Percentiles rank a stretch among this genome's conserved stretches.
These are phyloP conservation scores for Chunga burmeisteri DNA, from an alignment of 2,113 vertebrate genomes.

Conservation along the genomic window DNA sequence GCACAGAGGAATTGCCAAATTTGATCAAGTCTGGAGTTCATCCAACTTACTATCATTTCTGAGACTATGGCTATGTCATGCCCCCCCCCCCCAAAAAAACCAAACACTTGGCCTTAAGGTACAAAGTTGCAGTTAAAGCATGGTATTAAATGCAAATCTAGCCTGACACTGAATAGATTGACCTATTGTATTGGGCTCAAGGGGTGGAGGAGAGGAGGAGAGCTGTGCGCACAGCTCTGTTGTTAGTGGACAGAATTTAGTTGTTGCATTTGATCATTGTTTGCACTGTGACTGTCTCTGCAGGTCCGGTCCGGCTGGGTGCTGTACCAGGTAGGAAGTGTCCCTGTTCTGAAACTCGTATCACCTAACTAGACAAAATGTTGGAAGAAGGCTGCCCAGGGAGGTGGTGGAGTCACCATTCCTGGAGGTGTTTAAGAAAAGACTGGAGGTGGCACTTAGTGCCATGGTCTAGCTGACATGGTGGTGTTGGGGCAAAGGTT, in stretches of 20 bases:
- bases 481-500: no score
- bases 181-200: background rate
- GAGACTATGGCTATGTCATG: background rate
- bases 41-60: background rate
- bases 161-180: background rate
- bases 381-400: background rate
- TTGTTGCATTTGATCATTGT: fast-evolving
- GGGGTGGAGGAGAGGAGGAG: background rate
- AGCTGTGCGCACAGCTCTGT: background rate
- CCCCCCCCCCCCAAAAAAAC: no score
- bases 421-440: no score
- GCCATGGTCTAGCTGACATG: no score
- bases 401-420: no score
- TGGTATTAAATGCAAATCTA: background rate
- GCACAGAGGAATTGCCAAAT: background rate
- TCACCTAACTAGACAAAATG: background rate
- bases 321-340: background rate
- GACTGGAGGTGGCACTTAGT: no score
- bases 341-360: background rate
- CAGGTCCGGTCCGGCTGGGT: background rate
- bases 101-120: background rate
- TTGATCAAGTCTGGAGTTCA: background rate
- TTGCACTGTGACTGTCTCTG: background rate
- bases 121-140: background rate
- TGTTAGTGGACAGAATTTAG: background rate